These are phyloP conservation scores for Glyptemys insculpta DNA, from an alignment of 2,797 vertebrate genomes.

Conservation along the genomic window DNA sequence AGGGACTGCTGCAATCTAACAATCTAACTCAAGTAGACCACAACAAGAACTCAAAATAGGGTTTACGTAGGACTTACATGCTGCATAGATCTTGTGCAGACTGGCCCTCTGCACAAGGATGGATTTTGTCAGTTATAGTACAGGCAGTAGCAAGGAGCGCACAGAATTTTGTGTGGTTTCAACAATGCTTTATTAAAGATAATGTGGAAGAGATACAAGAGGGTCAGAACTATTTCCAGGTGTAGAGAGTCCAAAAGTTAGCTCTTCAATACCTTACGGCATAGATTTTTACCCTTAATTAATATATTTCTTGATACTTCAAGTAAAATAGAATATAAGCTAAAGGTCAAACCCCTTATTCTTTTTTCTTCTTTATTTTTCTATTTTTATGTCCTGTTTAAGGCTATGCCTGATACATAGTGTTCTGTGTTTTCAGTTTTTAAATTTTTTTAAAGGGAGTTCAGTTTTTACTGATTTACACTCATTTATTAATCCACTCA, in stretches of 20 bases:
- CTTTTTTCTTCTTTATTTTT: not conserved
- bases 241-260: not conserved
- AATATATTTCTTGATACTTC: not conserved
- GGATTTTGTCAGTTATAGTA: not conserved
- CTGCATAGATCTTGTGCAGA: not conserved
- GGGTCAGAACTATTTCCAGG: not conserved
- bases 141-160: not conserved
- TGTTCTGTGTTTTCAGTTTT: too few relatives aligned
- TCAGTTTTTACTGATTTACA: too few relatives aligned
- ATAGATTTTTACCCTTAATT: not conserved
- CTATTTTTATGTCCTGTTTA: not conserved
- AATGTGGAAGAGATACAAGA: not conserved
- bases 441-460: too few relatives aligned
- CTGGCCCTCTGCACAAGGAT: not conserved
- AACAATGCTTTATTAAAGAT: not conserved
- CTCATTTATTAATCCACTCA: too few relatives aligned
- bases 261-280: not conserved
- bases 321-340: not conserved
- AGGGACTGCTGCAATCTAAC: conserved; percentile 12
- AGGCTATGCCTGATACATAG: not conserved
- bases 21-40: not conserved
- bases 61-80: not conserved
- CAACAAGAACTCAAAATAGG: not conserved
- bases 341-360: not conserved
- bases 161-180: not conserved